Percentiles rank a stretch among this genome's conserved stretches.
phyloP scores from a whole-genome alignment of 2,888 invertebrate species.

The Sisyra terminalis region DNA sequence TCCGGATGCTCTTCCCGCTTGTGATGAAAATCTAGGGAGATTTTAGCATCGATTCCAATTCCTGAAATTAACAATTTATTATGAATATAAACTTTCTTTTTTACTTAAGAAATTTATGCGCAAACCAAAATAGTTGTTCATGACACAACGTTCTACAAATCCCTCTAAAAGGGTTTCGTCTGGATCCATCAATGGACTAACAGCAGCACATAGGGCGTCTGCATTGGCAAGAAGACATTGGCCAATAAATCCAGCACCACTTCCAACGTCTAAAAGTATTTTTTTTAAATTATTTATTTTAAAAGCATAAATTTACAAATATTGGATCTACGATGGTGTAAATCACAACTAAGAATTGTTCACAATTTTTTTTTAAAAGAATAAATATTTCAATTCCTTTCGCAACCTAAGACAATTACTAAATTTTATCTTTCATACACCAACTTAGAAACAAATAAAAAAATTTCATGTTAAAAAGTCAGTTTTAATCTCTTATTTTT shows the following conservation, averaged over 20 bases:
- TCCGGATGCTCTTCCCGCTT: slow-evolving; percentile 95
- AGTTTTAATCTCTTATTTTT: no score
- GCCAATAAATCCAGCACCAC: slow-evolving; percentile 76
- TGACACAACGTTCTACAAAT: slow-evolving; percentile 84
- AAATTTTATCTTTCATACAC: no score
- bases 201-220: slow-evolving; percentile 89
- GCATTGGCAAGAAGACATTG: slow-evolving; percentile 92
- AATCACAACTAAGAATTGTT: no score
- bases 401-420: no score
- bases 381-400: no score
- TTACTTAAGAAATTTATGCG: neutral
- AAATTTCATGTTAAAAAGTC: no score
- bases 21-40: slow-evolving; percentile 90
- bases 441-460: no score
- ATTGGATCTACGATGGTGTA: no score
- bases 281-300: no score
- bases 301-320: no score
- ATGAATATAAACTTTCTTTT: neutral
- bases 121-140: slow-evolving; percentile 90
- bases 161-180: slow-evolving; percentile 78
- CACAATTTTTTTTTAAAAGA: no score
- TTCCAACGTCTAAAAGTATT: slow-evolving; percentile 44
- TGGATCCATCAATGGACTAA: slow-evolving; percentile 88
- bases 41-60: slow-evolving; percentile 95
- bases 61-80: slow-evolving; percentile 22